Evolutionary conservation across 2,888 invertebrate species (phyloP).

Genomic region (Morpho deidamia): DNA sequence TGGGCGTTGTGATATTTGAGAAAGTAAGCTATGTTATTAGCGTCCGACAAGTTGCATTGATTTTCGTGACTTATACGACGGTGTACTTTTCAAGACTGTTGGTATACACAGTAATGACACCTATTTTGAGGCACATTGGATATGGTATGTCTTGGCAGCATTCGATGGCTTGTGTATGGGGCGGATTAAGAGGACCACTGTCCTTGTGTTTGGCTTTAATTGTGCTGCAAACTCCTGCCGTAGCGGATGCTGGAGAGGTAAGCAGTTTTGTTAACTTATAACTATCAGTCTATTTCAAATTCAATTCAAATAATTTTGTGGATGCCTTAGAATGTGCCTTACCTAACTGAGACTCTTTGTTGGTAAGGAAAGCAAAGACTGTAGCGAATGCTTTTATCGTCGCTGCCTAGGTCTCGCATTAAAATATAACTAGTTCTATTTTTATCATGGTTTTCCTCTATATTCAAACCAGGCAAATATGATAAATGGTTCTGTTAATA

Average conservation of each 20-base stretch:
- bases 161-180: constrained; percentile 79
- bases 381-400: too few relatives aligned
- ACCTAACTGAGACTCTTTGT: too few relatives aligned
- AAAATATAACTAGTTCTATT: too few relatives aligned
- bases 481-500: neutral
- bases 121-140: constrained; percentile 70
- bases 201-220: constrained; percentile 78
- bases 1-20: constrained; percentile 79
- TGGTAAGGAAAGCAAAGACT: too few relatives aligned
- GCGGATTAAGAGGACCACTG: constrained; percentile 79
- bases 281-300: too few relatives aligned
- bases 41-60: constrained; percentile 52
- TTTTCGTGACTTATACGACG: constrained; percentile 66
- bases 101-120: constrained; percentile 71
- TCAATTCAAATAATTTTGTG: too few relatives aligned
- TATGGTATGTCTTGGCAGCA: constrained; percentile 80
- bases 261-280: constrained; percentile 11
- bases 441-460: neutral
- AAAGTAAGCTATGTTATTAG: constrained; percentile 61
- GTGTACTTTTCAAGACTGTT: constrained; percentile 65
- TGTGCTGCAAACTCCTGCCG: constrained; percentile 60
- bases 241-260: constrained; percentile 54
- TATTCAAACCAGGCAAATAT: neutral
- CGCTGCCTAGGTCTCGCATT: too few relatives aligned
- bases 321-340: too few relatives aligned